Percentiles rank a stretch among this genome's conserved stretches.
Evolutionary conservation across 2,797 vertebrate genomes (phyloP).

Genomic region (Pseudomugil tenellus): DNA sequence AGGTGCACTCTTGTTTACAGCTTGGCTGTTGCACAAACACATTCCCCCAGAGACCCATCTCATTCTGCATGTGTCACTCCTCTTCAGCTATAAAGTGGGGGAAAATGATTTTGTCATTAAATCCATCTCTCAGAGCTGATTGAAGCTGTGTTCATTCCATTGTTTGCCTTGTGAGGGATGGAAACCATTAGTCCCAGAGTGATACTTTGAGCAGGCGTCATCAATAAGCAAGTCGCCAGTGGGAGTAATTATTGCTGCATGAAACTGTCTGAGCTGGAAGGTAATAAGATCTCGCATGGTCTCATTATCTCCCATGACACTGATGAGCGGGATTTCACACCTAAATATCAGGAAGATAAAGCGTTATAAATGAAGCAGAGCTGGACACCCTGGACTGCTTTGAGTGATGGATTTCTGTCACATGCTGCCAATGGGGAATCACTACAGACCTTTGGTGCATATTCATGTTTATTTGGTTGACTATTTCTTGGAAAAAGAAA

Average conservation of each 20-base stretch:
- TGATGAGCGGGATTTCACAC: constrained; percentile 67
- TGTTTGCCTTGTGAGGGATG: constrained; percentile 72
- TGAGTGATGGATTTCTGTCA: constrained; percentile 4
- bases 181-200: constrained; percentile 72
- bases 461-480: constrained; percentile 18
- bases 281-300: constrained; percentile 77
- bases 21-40: constrained; percentile 25
- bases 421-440: background rate
- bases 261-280: constrained; percentile 69
- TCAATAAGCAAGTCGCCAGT: constrained; percentile 75
- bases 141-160: constrained; percentile 75
- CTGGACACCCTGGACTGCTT: constrained; percentile 18
- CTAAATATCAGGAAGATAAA: constrained; percentile 41
- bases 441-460: background rate
- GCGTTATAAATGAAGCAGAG: constrained; percentile 9
- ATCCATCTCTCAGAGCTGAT: constrained; percentile 76
- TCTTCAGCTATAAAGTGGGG: constrained; percentile 56
- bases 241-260: constrained; percentile 81
- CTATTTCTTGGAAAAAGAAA: constrained; percentile 13
- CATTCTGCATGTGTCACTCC: constrained; percentile 59
- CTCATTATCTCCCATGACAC: constrained; percentile 75
- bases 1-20: constrained; percentile 61
- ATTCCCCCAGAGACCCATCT: constrained; percentile 52
- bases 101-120: constrained; percentile 79
- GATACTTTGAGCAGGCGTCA: constrained; percentile 69